A percentile compares a stretch with the other conserved stretches of the same genome.
Evolutionary conservation across 2,888 invertebrate species (phyloP).

Genomic region (Dinocampus coccinellae): DNA sequence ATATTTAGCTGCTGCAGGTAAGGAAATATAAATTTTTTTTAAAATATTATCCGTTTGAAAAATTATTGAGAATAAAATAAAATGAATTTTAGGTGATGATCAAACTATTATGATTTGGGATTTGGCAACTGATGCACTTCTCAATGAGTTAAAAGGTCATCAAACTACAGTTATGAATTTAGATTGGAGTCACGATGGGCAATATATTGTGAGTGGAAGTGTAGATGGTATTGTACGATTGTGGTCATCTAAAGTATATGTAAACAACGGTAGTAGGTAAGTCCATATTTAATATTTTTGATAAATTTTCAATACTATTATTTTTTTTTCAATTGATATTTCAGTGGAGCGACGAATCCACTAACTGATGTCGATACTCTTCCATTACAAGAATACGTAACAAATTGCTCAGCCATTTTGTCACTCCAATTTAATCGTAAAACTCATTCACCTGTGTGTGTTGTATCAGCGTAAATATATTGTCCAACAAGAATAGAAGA

Average conservation of each 20-base stretch:
- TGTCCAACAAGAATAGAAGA: not conserved
- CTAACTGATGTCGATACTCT: constrained; percentile 48
- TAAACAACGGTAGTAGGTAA: constrained; percentile 57
- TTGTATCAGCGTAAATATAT: constrained; percentile 56
- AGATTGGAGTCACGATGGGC: constrained; percentile 67
- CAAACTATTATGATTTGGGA: constrained; percentile 65
- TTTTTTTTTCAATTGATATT: constrained; percentile 38
- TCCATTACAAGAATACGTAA: constrained; percentile 56
- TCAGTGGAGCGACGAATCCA: constrained; percentile 56
- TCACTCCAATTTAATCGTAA: constrained; percentile 64
- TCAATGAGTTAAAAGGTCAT: constrained; percentile 65
- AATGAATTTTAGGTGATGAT: constrained; percentile 51
- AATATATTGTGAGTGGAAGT: constrained; percentile 66
- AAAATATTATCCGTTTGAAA: not conserved
- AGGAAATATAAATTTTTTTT: constrained; percentile 35
- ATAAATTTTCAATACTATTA: not conserved
- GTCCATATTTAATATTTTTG: constrained; percentile 10
- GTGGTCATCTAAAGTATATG: constrained; percentile 62
- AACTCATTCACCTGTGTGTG: constrained; percentile 64
- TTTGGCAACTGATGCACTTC: constrained; percentile 60
- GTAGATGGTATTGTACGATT: constrained; percentile 62
- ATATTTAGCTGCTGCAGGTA: constrained; percentile 87
- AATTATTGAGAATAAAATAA: not conserved
- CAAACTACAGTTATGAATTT: constrained; percentile 66
- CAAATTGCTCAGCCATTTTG: constrained; percentile 65